Percentiles rank a stretch among this genome's conserved stretches.
phyloP scores from a whole-genome alignment of 2,113 vertebrate species.

The Nesoenas mayeri region DNA sequence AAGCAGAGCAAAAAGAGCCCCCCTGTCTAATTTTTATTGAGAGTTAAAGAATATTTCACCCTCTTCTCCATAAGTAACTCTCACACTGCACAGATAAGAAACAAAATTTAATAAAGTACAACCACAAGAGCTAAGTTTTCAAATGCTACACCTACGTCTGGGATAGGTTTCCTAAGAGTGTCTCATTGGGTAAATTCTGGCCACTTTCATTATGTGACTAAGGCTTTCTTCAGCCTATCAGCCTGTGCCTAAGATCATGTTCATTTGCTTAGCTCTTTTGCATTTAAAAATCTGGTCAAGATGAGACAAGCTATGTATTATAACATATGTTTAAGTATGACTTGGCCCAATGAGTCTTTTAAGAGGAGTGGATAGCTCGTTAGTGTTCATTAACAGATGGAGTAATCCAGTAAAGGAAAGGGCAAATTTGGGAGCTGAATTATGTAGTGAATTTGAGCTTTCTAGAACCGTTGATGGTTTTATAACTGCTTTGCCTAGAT shows the following conservation, averaged over 20 bases:
- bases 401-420: conserved; percentile 6
- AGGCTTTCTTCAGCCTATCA: conserved; percentile 9
- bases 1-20: background rate
- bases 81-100: background rate
- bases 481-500: background rate
- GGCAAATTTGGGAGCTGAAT: background rate
- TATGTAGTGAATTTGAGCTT: background rate
- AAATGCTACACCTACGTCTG: background rate
- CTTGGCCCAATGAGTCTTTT: background rate
- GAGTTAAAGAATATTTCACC: background rate
- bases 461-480: background rate
- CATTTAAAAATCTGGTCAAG: conserved; percentile 14
- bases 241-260: background rate
- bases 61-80: background rate
- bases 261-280: background rate
- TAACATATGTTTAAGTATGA: background rate
- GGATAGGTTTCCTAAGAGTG: background rate
- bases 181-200: background rate
- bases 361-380: background rate
- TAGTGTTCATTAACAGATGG: background rate
- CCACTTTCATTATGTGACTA: background rate
- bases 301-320: background rate
- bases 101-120: background rate
- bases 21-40: background rate
- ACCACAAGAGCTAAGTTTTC: background rate